Evolutionary conservation across 2,888 invertebrate species (phyloP).

Genomic region (Didymodactylos carnosus): DNA sequence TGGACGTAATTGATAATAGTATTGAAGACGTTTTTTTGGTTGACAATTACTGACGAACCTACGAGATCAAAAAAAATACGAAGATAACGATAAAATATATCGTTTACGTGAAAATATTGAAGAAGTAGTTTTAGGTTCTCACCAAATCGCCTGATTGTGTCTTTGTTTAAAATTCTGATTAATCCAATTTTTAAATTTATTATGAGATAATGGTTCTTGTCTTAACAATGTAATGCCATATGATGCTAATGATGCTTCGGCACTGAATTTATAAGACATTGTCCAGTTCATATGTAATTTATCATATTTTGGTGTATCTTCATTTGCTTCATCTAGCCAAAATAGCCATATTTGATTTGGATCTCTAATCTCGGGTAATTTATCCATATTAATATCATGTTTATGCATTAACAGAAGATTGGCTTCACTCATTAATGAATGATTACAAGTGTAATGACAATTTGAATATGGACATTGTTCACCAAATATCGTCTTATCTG

Average conservation of each 20-base stretch:
- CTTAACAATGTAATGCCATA: neutral
- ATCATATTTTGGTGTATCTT: neutral
- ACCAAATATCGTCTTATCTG: neutral
- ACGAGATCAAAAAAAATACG: neutral
- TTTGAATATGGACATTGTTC: slow-evolving; percentile 3
- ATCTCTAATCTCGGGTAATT: neutral
- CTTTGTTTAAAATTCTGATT: neutral
- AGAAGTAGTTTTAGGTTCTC: neutral
- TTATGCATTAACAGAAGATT: slow-evolving; percentile 8
- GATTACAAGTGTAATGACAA: slow-evolving; percentile 13
- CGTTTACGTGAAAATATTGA: no score
- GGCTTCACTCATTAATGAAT: neutral
- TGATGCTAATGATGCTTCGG: neutral
- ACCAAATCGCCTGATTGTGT: neutral
- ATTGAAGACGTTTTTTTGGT: neutral
- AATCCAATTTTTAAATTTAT: neutral
- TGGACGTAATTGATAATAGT: neutral
- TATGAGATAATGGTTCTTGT: neutral
- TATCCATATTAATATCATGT: slow-evolving; percentile 1
- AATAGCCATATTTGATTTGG: slow-evolving; percentile 9
- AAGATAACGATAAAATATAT: neutral
- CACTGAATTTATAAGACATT: neutral
- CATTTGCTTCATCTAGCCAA: slow-evolving; percentile 12
- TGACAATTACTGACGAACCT: neutral
- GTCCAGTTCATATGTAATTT: neutral